A percentile compares a stretch with the other conserved stretches of the same genome.
Evolutionary conservation across 2,888 invertebrate species (phyloP).

Genomic region (Nudaria mundana): DNA sequence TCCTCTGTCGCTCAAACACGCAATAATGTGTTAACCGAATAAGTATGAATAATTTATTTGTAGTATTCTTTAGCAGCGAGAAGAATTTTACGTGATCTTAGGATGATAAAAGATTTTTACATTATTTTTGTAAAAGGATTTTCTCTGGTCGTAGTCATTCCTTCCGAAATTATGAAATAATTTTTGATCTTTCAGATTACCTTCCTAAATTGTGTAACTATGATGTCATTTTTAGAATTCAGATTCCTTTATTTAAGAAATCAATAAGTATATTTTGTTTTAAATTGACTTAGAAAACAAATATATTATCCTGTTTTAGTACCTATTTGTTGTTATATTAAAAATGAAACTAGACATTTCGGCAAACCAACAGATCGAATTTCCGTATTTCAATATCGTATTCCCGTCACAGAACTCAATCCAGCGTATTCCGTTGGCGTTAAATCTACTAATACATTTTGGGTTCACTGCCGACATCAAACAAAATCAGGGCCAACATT

Average conservation of each 20-base stretch:
- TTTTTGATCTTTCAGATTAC: too few relatives aligned
- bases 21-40: constrained; percentile 20
- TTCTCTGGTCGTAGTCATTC: too few relatives aligned
- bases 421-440: constrained; percentile 63
- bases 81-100: too few relatives aligned
- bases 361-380: constrained; percentile 13
- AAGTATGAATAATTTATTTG: constrained; percentile 8
- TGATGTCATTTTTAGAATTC: too few relatives aligned
- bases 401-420: constrained; percentile 61
- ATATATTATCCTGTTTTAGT: too few relatives aligned
- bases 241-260: too few relatives aligned
- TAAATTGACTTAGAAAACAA: constrained; percentile 8
- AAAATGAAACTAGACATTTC: constrained; percentile 18
- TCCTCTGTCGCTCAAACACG: constrained; percentile 29
- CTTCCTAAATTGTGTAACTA: too few relatives aligned
- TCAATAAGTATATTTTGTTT: neutral
- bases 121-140: too few relatives aligned
- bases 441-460: constrained; percentile 77
- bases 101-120: too few relatives aligned
- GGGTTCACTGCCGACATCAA: constrained; percentile 66
- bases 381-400: constrained; percentile 49
- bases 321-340: too few relatives aligned
- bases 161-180: too few relatives aligned
- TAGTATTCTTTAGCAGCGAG: constrained; percentile 1
- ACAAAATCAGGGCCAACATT: constrained; percentile 69